A percentile compares a stretch with the other conserved stretches of the same genome.
phyloP scores from a whole-genome alignment of 1,140 invertebrate genomes.

The Achatina immaculata region DNA sequence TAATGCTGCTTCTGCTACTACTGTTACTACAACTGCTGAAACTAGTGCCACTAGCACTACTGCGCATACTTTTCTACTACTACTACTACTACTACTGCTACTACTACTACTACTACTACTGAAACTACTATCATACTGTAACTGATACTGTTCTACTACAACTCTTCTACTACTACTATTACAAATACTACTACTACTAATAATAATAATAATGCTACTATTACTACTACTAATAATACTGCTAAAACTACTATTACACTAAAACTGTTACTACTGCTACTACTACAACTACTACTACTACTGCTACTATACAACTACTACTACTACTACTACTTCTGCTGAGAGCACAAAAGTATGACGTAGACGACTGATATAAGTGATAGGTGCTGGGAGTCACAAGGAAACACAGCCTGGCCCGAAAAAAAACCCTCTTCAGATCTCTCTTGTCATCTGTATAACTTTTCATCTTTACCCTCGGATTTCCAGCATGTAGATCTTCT shows the following conservation, averaged over 20 bases:
- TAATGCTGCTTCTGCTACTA: background rate
- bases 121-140: background rate
- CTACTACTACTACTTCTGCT: background rate
- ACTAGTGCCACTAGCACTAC: background rate
- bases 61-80: background rate
- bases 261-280: background rate
- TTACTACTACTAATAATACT: background rate
- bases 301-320: background rate
- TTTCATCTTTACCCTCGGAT: too few relatives aligned
- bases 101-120: conserved; percentile 1
- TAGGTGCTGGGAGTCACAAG: too few relatives aligned
- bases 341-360: too few relatives aligned
- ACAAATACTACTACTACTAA: background rate
- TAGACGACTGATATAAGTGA: too few relatives aligned
- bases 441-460: too few relatives aligned
- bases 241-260: background rate
- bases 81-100: background rate
- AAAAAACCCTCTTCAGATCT: too few relatives aligned
- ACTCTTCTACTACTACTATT: background rate
- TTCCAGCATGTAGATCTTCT: too few relatives aligned
- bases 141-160: background rate
- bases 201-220: background rate
- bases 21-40: background rate
- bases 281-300: conserved; percentile 4
- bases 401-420: too few relatives aligned